Evolutionary conservation across 1,140 invertebrate genomes (phyloP), one percentile per base, ranked within the genome.

Genomic region (Pogonus chalceus): DNA sequence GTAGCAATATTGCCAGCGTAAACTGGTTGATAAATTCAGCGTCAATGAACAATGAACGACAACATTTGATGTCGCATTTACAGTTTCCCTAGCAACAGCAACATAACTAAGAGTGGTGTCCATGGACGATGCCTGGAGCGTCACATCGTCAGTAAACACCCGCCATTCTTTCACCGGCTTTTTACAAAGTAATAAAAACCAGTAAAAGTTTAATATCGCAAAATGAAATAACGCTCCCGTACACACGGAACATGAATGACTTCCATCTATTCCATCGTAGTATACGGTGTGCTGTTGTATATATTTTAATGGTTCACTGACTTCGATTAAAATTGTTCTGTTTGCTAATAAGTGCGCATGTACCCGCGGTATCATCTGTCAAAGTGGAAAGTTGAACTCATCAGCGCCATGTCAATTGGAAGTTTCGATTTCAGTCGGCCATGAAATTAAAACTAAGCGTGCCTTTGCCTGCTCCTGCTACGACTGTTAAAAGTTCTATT

Each of bases 161-260:
- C 46, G 51, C 52, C 49, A 48, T 21, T 31, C 56, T 43, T 43
- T 43, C 37, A 18, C 18, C 18, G 37, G 37, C 55, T 56, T 59
- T 59, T 55, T 55, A 35, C 51, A 51, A 58, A 58, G 46, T 59
- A 59, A 59, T 58, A 58, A 58, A 56, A 58, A 54, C 55, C 58
- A 20, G 58, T 52, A 58, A 58, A 57, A 58, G 58, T 62, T 62
- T 62, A 62, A 62, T 62, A 62, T 60, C 60, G 58, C 56, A 52
- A 62, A 58, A 62, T 62, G 58, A 62, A 62, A 62, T 62, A 60
- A 60, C 60, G 60, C 60, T 62, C 60, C 58, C 60, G 39, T 57
- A 58, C 56, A 60, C 60, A 60, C 57, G 56, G 54, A 54, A 59
- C 56, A 53, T 53, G 53, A 37, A 16, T 46, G 23, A 37, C 3